Conservation (phyloP, 2,888 invertebrate species). For the Cheiracanthium punctorium region DNA sequence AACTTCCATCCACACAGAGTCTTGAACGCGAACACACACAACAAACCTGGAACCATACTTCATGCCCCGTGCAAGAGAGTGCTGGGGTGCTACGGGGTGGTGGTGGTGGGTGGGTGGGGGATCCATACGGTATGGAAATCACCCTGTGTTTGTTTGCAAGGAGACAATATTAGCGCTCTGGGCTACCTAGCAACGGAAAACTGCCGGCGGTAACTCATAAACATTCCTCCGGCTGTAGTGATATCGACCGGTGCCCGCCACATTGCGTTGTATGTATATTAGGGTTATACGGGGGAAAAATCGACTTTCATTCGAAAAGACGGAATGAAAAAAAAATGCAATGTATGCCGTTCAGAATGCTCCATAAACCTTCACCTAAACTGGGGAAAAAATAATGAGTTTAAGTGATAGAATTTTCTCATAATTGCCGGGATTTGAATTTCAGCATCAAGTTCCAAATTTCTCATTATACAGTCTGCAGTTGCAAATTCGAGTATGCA, state of each 20-base stretch:
- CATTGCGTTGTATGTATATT: conserved; percentile 29
- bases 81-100: too few species aligned
- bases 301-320: background rate
- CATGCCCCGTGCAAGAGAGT: too few species aligned
- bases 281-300: background rate
- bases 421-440: conserved; percentile 23
- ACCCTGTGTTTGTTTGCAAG: conserved; percentile 54
- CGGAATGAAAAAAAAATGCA: conserved; percentile 4
- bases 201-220: conserved; percentile 31
- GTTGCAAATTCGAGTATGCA: too few species aligned
- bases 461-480: too few species aligned
- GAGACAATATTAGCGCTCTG: conserved; percentile 46
- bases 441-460: too few species aligned
- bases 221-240: conserved; percentile 48
- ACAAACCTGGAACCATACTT: conserved; percentile 7
- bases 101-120: conserved; percentile 9
- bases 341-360: conserved; percentile 20
- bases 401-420: conserved; percentile 58
- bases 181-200: conserved; percentile 26
- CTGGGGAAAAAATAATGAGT: too few species aligned
- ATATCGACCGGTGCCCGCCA: conserved; percentile 37
- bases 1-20: background rate
- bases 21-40: background rate
- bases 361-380: conserved; percentile 26
- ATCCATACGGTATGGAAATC: conserved; percentile 38